Base-by-base conservation (phyloP, 2,888 invertebrate genomes). In the Torymus texanus region DNA sequence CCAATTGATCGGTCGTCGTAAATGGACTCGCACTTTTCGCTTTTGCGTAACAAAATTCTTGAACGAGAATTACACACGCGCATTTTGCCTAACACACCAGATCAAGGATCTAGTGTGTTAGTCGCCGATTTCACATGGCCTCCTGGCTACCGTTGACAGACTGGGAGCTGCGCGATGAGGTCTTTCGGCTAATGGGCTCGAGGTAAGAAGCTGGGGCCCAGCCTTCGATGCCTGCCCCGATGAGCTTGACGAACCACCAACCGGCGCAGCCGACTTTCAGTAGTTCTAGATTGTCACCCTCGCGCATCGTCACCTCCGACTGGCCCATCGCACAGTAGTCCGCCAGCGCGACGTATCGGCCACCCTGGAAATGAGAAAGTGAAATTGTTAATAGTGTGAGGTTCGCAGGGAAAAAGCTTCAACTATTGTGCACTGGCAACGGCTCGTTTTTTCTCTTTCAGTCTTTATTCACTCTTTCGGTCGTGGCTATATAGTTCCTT, bases 171-270 rank as follows among this genome's bases (percentile, higher is more conserved):
- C 86, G 95, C 94, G 95, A 95, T 14, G 94, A 41, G 1, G 41
- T 93, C 91, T 95, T 95, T 88, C 95, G 93, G 91, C 94, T 94
- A 85, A 92, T 88, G 83, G 92, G 93, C 91, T 97, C 97, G 91
- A 98, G 92, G 91, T 97, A 98, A 53, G 97, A 97, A 72, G 97
- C 97, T 77, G 98, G 98, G 80, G 97, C 97, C 98, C 98, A 98
- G 84, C 97, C 97, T 91, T 97, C 97, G 87, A 94, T 92, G 84
- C 93, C 92, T 81, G 92, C 91, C 84, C 95, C 95, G 89, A 95
- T 92, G 78, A 96, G 93, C 87, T 95, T 95, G 88, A 97, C 96
- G 92, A 96, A 97, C 97, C 97, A 98, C 98, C 98, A 98, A 84
- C 98, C 97, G 84, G 97, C 97, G 91, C 96, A 97, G 89, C 97